Percentiles rank a stretch among this genome's conserved stretches.
These are phyloP conservation scores for Rallus crepitans DNA, from an alignment of 2,797 vertebrate species.

Conservation along the genomic window DNA sequence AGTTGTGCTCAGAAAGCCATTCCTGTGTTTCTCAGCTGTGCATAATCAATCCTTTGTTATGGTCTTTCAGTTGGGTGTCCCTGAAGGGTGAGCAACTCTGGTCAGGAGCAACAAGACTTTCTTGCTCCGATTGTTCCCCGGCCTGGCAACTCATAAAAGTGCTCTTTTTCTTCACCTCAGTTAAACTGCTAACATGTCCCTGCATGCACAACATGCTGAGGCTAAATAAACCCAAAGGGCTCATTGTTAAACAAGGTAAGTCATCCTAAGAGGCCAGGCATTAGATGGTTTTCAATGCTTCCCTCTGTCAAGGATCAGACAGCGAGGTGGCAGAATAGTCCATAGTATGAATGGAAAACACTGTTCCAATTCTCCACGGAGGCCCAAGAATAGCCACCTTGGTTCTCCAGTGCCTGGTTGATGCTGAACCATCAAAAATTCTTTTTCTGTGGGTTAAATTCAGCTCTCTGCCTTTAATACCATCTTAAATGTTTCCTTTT, in stretches of 20 bases:
- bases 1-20: neutral
- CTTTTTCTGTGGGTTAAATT: neutral
- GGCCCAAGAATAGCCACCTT: neutral
- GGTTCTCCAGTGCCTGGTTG: neutral
- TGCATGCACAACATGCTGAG: neutral
- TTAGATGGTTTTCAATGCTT: neutral
- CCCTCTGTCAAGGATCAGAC: neutral
- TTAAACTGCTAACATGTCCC: slow-evolving; percentile 4
- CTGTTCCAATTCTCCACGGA: neutral
- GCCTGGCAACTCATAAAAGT: neutral
- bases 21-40: neutral
- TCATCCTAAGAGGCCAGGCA: neutral
- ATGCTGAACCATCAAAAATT: neutral
- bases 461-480: neutral
- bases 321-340: neutral
- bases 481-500: neutral
- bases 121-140: neutral
- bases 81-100: neutral
- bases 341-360: neutral
- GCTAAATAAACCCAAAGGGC: neutral
- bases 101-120: slow-evolving; percentile 4
- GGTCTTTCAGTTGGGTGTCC: neutral
- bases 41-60: neutral
- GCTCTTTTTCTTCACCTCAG: slow-evolving; percentile 15
- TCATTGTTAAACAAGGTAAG: slow-evolving; percentile 22